Evolutionary conservation across 2,888 invertebrate genomes (phyloP).

Genomic region (Cryptus viduatorius): DNA sequence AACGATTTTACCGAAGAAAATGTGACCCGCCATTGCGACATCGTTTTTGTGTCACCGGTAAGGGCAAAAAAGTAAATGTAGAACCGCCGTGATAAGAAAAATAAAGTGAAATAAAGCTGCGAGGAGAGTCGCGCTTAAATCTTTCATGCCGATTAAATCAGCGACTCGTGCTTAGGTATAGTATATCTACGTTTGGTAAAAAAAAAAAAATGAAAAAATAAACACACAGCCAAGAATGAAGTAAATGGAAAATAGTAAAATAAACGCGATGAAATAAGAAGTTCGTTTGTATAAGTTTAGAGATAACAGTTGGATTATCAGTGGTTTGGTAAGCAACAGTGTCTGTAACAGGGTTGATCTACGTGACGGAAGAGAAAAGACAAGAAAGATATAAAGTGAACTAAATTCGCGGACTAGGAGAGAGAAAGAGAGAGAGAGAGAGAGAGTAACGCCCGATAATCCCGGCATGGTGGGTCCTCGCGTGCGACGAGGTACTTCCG

Average conservation of each 20-base stretch:
- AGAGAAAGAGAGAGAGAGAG: conserved; percentile 30
- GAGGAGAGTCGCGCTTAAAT: not conserved
- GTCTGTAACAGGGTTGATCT: conserved; percentile 43
- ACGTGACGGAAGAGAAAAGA: conserved; percentile 56
- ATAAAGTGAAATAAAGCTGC: not conserved
- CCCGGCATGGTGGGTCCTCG: conserved; percentile 77
- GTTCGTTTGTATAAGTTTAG: conserved; percentile 11
- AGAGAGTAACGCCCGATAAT: conserved; percentile 76
- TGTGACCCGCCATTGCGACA: not conserved
- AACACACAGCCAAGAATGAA: not conserved
- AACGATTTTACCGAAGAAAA: not conserved
- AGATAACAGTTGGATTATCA: conserved; percentile 15
- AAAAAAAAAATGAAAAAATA: conserved; percentile 17
- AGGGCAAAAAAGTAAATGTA: not conserved
- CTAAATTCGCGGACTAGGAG: conserved; percentile 29
- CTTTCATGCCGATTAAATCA: not conserved
- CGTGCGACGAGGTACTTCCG: conserved; percentile 83
- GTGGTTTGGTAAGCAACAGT: not conserved
- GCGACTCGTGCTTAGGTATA: not conserved
- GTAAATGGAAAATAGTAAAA: not conserved
- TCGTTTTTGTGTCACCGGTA: not conserved
- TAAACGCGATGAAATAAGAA: conserved; percentile 1
- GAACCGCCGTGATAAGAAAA: not conserved
- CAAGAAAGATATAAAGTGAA: conserved; percentile 27
- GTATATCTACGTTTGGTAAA: not conserved